These are phyloP conservation scores for Gymnodraco acuticeps DNA, from an alignment of 2,797 vertebrate species.

Conservation along the genomic window DNA sequence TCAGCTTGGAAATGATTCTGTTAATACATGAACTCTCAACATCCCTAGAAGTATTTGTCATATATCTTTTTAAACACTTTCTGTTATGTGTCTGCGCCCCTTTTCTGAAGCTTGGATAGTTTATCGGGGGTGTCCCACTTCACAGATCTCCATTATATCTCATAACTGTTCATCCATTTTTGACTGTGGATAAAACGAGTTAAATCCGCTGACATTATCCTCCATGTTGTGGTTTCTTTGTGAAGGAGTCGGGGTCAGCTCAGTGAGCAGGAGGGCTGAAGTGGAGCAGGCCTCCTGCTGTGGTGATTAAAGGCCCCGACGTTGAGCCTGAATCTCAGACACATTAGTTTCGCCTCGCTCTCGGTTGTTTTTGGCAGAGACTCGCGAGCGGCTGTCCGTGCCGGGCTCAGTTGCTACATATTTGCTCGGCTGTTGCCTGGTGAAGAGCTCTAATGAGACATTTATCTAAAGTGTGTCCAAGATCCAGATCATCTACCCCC, in stretches of 20 bases:
- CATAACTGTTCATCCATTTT: too few relatives aligned
- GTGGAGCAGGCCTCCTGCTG: conserved; percentile 29
- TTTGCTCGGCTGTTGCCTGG: conserved; percentile 21
- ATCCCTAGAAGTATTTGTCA: too few relatives aligned
- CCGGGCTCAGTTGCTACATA: conserved; percentile 5
- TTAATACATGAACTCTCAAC: too few relatives aligned
- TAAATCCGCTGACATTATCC: conserved; percentile 37
- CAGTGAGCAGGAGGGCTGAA: conserved; percentile 31
- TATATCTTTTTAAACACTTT: too few relatives aligned
- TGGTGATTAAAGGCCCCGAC: conserved; percentile 51
- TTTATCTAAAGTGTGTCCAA: too few relatives aligned
- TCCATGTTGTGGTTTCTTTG: conserved; percentile 34
- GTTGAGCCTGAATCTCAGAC: conserved; percentile 10
- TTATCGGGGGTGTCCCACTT: too few relatives aligned
- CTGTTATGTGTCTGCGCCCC: too few relatives aligned
- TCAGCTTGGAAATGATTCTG: too few relatives aligned
- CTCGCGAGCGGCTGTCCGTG: not conserved
- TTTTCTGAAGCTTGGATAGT: too few relatives aligned
- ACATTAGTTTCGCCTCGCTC: conserved; percentile 2
- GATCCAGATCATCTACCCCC: too few relatives aligned
- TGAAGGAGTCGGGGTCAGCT: conserved; percentile 36
- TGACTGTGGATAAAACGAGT: too few relatives aligned
- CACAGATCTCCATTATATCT: too few relatives aligned
- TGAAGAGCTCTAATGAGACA: conserved; percentile 16
- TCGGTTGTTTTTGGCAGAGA: conserved; percentile 24